Evolutionary conservation across 2,113 vertebrate species (phyloP), one percentile per base, ranked within the genome.

Genomic region (Grammomys surdaster): DNA sequence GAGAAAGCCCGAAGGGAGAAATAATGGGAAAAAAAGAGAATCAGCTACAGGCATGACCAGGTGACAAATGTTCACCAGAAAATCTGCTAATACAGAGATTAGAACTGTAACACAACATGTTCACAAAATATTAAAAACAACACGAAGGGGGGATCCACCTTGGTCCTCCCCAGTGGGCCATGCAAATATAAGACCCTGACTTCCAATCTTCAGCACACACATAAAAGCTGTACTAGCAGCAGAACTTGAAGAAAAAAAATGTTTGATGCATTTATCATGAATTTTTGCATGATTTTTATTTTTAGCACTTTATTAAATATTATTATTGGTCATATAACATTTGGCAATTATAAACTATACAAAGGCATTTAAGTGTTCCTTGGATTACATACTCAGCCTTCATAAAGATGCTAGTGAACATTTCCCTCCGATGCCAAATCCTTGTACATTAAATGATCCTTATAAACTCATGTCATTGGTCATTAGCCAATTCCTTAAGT

Each of bases 381-480:
- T 65, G 81, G 40, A 40, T 65, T 65, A 85, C 16, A 65, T 4
- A 19, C 14, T 31, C 58, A 46, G 7, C 24, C 7, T 46, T 85
- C 13, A 33, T 19, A 46, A 93, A 76, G n/a, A 63, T n/a, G 31
- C 65, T 94, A 17, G 5, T 85, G 56, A 48, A 22, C 19, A 69
- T 86, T 95, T 46, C 54, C 70, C 51, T 89, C 46, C 31, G 28
- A 33, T 67, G 95, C 17, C 19, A 92, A 93, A 48, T 94, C 36
- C 36, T 56, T 87, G 1, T n/a, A 91, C 80, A 63, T 67, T 65
- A 89, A 80, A 77, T 63, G 60, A 12, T 91, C 91, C 40, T 86
- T 6, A 33, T 19, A 63, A 10, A 82, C 14, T 63, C 40, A 75
- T 76, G 5, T 7, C 48, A 22, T 91, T 67, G 19, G 10, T 28